phyloP scores from a whole-genome alignment of 2,888 invertebrate species.

The Meiosimyza decipiens region DNA sequence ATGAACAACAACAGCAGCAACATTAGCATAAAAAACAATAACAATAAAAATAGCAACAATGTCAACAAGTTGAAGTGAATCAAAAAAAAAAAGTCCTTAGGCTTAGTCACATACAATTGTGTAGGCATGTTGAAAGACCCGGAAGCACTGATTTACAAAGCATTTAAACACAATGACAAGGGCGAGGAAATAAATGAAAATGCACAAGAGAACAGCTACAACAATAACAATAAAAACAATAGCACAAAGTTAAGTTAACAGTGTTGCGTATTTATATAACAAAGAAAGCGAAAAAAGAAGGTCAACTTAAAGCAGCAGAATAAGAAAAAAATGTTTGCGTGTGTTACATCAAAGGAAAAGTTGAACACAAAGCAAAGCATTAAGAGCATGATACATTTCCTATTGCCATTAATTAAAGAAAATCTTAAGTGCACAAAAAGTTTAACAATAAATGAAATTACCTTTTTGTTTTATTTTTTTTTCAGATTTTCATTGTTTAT shows the following conservation, averaged over 20 bases:
- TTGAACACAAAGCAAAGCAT: too few species aligned
- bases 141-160: conserved; percentile 23
- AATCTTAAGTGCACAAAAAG: too few species aligned
- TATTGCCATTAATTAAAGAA: too few species aligned
- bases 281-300: conserved; percentile 3
- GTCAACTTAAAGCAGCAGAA: too few species aligned
- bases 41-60: not conserved
- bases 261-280: conserved; percentile 1
- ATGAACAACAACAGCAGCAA: conserved; percentile 6
- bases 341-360: too few species aligned
- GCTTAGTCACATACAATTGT: not conserved
- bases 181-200: conserved; percentile 40
- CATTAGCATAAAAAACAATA: not conserved
- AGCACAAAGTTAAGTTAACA: conserved; percentile 24
- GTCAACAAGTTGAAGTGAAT: conserved; percentile 1
- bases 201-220: conserved; percentile 39
- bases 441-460: too few species aligned
- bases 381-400: too few species aligned
- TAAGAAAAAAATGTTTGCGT: too few species aligned
- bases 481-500: too few species aligned
- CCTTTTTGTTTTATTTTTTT: too few species aligned
- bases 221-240: conserved; percentile 11
- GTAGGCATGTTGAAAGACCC: too few species aligned
- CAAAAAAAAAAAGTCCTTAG: not conserved
- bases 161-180: conserved; percentile 40